Percentiles rank a stretch among this genome's conserved stretches.
Evolutionary conservation across 2,113 vertebrate genomes (phyloP).

Genomic region (Cebidichthys violaceus): DNA sequence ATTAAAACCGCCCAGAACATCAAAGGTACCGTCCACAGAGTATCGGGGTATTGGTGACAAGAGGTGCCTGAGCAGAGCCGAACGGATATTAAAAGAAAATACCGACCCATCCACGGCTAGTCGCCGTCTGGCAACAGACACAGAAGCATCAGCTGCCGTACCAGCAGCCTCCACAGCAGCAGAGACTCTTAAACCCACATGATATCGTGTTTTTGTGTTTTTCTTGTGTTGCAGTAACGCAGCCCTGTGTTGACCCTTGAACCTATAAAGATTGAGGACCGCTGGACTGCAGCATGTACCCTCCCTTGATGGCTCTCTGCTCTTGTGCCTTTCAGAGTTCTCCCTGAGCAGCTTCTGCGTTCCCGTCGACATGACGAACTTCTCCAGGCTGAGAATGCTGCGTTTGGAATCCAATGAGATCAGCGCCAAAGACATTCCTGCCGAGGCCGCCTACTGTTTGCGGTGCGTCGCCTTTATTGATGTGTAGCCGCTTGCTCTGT

Average conservation of each 20-base stretch:
- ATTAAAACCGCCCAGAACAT: background rate
- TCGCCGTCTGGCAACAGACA: background rate
- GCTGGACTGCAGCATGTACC: background rate
- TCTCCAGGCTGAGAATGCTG: constrained; percentile 91
- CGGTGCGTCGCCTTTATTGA: constrained; percentile 85
- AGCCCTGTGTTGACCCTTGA: background rate
- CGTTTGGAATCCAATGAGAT: constrained; percentile 93
- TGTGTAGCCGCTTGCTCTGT: constrained; percentile 59
- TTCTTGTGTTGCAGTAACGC: background rate
- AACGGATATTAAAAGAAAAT: background rate
- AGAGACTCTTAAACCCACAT: background rate
- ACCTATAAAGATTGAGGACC: background rate
- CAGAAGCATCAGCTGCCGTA: background rate
- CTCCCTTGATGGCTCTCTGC: background rate
- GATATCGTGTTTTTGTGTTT: background rate
- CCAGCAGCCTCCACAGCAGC: background rate
- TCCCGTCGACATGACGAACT: constrained; percentile 85
- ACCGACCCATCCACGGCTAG: background rate
- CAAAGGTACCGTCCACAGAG: background rate
- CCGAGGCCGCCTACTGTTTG: constrained; percentile 92
- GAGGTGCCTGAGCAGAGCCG: background rate
- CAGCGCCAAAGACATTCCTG: constrained; percentile 85
- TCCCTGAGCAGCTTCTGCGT: constrained; percentile 93
- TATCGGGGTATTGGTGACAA: background rate
- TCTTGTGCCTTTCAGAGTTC: constrained; percentile 85